Evolutionary conservation across 2,113 vertebrate species (phyloP).

Genomic region (Carlito syrichta): DNA sequence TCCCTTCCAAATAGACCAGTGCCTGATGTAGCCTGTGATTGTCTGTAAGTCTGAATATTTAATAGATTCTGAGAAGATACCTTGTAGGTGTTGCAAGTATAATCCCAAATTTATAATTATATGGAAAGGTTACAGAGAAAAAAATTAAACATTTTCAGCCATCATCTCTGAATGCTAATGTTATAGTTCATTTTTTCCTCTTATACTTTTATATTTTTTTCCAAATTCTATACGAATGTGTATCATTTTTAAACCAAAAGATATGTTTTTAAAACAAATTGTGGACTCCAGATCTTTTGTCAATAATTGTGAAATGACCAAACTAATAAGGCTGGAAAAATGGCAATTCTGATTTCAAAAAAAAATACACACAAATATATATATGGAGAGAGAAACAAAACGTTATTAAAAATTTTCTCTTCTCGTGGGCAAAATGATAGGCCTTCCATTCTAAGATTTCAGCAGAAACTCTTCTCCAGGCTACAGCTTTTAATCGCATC

Average conservation of each 20-base stretch:
- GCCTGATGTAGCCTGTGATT: neutral
- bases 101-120: neutral
- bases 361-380: neutral
- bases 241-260: conserved; percentile 25
- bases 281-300: neutral
- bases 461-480: neutral
- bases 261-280: neutral
- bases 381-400: neutral
- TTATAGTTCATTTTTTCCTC: neutral
- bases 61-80: neutral
- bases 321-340: neutral
- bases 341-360: neutral
- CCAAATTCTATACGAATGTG: neutral
- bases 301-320: neutral
- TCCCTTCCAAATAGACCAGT: neutral
- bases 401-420: neutral
- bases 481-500: neutral
- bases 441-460: neutral
- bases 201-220: neutral
- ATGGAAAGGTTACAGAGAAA: neutral
- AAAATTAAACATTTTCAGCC: neutral
- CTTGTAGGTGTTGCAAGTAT: neutral
- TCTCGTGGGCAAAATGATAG: neutral
- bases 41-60: neutral
- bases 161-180: neutral